Percentiles rank a stretch among this genome's conserved stretches.
Conservation (phyloP, 2,888 invertebrate genomes). For the Platycnemis pennipes region DNA sequence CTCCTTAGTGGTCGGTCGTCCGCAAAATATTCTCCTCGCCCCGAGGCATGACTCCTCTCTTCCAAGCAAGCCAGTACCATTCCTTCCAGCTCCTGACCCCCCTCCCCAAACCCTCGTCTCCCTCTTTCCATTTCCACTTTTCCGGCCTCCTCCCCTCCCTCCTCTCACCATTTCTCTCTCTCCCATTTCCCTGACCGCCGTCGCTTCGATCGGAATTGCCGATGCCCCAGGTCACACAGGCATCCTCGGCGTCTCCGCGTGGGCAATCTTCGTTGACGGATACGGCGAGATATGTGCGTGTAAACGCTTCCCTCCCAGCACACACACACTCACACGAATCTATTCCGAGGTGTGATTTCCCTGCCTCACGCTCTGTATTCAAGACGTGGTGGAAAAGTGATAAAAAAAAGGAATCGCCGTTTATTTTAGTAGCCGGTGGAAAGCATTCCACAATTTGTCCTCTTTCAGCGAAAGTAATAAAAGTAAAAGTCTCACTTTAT, state of each 20-base stretch:
- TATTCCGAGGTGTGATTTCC: not conserved
- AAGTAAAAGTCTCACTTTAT: not conserved
- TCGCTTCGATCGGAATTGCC: not conserved
- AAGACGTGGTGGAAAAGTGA: not conserved
- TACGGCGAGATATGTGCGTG: not conserved
- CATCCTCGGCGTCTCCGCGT: not conserved
- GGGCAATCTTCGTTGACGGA: not conserved
- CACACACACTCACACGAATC: not conserved
- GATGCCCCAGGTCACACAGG: not conserved
- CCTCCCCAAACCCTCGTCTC: not conserved
- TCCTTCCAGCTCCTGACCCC: not conserved
- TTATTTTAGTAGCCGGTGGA: not conserved
- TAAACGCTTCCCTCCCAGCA: not conserved
- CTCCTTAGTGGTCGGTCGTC: not conserved
- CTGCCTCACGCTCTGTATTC: not conserved
- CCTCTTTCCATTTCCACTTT: not conserved
- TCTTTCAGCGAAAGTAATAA: not conserved
- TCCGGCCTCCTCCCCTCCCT: not conserved
- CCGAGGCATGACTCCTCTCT: not conserved
- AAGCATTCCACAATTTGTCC: not conserved
- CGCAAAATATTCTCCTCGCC: conserved; percentile 17
- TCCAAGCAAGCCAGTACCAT: not conserved
- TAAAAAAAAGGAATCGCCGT: not conserved
- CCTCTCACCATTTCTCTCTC: not conserved
- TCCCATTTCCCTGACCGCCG: not conserved